Percentiles rank a stretch among this genome's conserved stretches.
These are phyloP conservation scores for Ptilonorhynchus violaceus DNA, from an alignment of 2,113 vertebrate genomes.

Conservation along the genomic window DNA sequence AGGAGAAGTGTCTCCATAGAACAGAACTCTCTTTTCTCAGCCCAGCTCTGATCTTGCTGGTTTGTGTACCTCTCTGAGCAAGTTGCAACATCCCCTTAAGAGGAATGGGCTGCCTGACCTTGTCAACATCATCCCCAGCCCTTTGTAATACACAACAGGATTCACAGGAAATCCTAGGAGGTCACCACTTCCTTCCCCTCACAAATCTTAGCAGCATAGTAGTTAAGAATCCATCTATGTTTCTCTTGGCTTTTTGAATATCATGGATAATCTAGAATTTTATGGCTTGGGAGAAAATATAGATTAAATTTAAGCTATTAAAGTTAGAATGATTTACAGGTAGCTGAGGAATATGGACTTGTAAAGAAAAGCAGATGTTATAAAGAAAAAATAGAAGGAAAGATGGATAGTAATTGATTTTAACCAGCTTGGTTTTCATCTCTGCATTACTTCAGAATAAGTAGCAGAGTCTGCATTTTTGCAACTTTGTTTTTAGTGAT, in stretches of 20 bases:
- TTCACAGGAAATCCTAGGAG: conserved; percentile 39
- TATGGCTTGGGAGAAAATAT: not conserved
- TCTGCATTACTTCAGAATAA: not conserved
- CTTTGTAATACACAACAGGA: not conserved
- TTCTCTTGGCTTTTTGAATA: conserved; percentile 21
- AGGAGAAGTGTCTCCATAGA: not conserved
- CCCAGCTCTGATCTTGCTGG: not conserved
- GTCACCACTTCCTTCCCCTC: conserved; percentile 44
- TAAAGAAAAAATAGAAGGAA: not conserved
- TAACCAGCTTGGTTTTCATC: not conserved
- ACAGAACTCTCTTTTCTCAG: not conserved
- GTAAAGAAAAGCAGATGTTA: not conserved
- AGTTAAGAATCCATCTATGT: not conserved
- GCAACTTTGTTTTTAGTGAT: not conserved
- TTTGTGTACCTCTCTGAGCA: not conserved
- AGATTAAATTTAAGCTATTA: not conserved
- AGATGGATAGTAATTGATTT: not conserved
- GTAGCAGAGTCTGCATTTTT: not conserved
- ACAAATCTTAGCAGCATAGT: not conserved
- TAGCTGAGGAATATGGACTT: not conserved
- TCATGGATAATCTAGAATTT: not conserved
- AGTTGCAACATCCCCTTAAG: not conserved
- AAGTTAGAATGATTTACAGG: not conserved
- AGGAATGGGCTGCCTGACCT: not conserved
- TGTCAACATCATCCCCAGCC: not conserved